A percentile compares a stretch with the other conserved stretches of the same genome.
These are phyloP conservation scores for Typhlomys cinereus DNA, from an alignment of 2,113 vertebrate species.

Conservation along the genomic window DNA sequence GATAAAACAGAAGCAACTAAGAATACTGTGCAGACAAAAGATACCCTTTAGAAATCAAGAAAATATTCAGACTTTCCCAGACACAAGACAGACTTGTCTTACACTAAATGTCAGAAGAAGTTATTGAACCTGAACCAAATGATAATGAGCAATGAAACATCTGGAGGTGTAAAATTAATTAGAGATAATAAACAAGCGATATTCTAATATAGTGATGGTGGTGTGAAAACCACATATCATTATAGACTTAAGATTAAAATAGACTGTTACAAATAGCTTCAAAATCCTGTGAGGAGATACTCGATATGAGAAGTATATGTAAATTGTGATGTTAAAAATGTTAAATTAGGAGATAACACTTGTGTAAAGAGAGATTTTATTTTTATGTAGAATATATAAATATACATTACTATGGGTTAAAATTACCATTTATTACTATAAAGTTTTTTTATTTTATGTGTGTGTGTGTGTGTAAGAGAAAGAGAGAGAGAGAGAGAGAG, in stretches of 20 bases:
- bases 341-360: not conserved
- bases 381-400: too few relatives aligned
- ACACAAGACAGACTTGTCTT: not conserved
- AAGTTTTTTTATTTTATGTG: too few relatives aligned
- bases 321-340: not conserved
- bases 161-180: not conserved
- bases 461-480: too few relatives aligned
- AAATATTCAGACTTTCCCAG: too few relatives aligned
- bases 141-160: not conserved
- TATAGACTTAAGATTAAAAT: not conserved
- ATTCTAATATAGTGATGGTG: not conserved
- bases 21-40: too few relatives aligned
- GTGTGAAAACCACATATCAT: not conserved
- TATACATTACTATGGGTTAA: too few relatives aligned
- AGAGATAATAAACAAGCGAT: not conserved
- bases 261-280: not conserved
- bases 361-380: not conserved
- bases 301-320: not conserved
- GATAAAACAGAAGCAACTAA: too few relatives aligned
- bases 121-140: not conserved
- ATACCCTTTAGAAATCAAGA: not conserved
- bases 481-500: too few relatives aligned
- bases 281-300: not conserved
- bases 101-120: not conserved
- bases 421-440: too few relatives aligned